A percentile compares a stretch with the other conserved stretches of the same genome.
phyloP scores from a whole-genome alignment of 2,113 vertebrate genomes.

The Pelodiscus sinensis region DNA sequence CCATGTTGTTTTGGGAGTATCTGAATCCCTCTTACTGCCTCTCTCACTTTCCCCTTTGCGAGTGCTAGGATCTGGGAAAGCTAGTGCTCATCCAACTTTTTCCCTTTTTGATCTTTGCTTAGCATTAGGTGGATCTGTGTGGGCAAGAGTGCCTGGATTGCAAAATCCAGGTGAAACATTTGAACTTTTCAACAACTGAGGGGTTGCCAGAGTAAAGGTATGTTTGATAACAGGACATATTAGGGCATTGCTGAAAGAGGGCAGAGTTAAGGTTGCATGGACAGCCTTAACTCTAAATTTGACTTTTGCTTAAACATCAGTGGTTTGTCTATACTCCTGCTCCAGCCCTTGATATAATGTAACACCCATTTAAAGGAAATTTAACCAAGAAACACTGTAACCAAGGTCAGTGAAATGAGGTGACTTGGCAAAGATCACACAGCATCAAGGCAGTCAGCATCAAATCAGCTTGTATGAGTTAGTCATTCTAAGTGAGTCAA shows the following conservation, averaged over 20 bases:
- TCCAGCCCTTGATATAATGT: neutral
- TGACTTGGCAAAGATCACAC: neutral
- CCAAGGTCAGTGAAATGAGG: neutral
- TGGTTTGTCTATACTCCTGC: neutral
- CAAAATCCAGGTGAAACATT: neutral
- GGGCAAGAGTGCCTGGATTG: neutral
- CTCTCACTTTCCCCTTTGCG: neutral
- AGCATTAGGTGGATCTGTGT: neutral
- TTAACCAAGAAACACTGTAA: neutral
- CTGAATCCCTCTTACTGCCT: too few relatives aligned
- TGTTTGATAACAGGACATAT: neutral
- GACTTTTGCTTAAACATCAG: neutral
- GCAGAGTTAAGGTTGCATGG: neutral
- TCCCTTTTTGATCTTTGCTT: neutral
- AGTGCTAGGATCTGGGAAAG: neutral
- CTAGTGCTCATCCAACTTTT: neutral
- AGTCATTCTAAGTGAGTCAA: neutral
- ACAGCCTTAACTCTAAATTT: neutral
- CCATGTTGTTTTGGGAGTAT: neutral
- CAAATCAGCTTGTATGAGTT: neutral
- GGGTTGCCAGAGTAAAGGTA: neutral
- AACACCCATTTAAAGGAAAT: neutral
- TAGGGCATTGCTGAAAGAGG: neutral
- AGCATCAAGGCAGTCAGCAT: neutral
- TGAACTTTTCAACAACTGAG: neutral